Conservation (phyloP, 2,797 vertebrate species). For the Phoeniculus purpureus region DNA sequence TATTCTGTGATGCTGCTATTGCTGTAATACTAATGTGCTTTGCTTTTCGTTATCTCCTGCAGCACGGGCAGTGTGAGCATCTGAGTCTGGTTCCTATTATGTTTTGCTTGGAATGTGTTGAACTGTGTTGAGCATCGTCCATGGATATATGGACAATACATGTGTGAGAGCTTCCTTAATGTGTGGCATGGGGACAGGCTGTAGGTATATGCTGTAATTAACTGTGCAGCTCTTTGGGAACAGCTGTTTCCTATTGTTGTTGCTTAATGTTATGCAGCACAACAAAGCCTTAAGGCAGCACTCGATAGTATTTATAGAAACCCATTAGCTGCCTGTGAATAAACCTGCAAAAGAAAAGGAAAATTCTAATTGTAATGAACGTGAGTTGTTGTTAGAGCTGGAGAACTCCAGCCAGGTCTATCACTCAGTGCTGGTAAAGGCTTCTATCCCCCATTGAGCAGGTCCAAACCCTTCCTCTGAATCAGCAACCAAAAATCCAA, state of each 20-base stretch:
- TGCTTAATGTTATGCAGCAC: slow-evolving; percentile 60
- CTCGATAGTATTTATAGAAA: slow-evolving; percentile 68
- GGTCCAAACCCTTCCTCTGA: not conserved
- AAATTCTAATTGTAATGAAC: slow-evolving; percentile 52
- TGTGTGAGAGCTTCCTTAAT: slow-evolving; percentile 7
- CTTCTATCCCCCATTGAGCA: not conserved
- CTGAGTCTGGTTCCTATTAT: slow-evolving; percentile 33
- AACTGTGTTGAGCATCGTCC: slow-evolving; percentile 7
- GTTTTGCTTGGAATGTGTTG: slow-evolving; percentile 30
- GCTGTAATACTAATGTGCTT: slow-evolving; percentile 11
- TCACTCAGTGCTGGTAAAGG: not conserved
- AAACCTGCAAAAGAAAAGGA: slow-evolving; percentile 44
- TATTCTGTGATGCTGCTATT: not conserved
- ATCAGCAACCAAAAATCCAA: not conserved
- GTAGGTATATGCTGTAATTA: slow-evolving; percentile 50
- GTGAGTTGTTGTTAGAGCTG: not conserved
- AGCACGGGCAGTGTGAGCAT: not conserved
- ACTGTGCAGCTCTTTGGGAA: slow-evolving; percentile 31
- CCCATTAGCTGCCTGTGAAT: slow-evolving; percentile 50
- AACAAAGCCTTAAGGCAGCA: slow-evolving; percentile 61
- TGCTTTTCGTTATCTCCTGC: slow-evolving; percentile 25
- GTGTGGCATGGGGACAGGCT: not conserved
- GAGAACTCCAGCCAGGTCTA: not conserved
- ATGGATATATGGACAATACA: not conserved
- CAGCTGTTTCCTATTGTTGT: slow-evolving; percentile 71